These are phyloP conservation scores for Schizotus pectinicornis DNA, from an alignment of 2,888 invertebrate genomes.

Conservation along the genomic window DNA sequence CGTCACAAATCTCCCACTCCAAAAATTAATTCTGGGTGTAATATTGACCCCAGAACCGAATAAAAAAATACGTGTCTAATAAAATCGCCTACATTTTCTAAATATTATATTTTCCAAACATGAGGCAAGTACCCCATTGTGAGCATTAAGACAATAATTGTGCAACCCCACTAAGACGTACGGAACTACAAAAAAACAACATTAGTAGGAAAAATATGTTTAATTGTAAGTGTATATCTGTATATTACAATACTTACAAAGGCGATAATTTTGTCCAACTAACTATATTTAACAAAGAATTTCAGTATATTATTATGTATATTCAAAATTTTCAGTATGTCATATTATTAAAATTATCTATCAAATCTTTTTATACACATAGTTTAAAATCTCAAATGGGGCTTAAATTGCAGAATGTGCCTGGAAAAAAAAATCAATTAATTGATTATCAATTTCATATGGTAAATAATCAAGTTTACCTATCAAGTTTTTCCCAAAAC, in stretches of 20 bases:
- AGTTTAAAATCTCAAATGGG: slow-evolving; percentile 77
- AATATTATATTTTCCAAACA: no score
- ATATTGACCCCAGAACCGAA: no score
- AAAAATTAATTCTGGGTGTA: no score
- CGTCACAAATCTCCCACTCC: no score
- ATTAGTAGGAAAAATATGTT: slow-evolving; percentile 10
- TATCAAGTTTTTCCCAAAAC: slow-evolving; percentile 97
- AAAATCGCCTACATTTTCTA: no score
- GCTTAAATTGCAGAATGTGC: slow-evolving; percentile 87
- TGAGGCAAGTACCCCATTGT: no score
- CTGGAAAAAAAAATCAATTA: slow-evolving; percentile 64
- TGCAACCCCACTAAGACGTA: not conserved
- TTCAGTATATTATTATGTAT: no score
- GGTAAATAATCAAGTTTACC: slow-evolving; percentile 63
- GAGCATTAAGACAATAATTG: no score
- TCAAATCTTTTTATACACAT: slow-evolving; percentile 4
- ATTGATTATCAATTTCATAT: slow-evolving; percentile 2
- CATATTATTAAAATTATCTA: not conserved
- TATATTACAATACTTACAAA: slow-evolving; percentile 11
- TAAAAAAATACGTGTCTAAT: no score
- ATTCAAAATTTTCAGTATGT: no score
- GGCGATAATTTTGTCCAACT: no score
- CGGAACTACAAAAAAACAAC: not conserved
- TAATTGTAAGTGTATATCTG: slow-evolving; percentile 11
- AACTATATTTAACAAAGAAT: no score